These are phyloP conservation scores for Hemiprocne comata DNA, from an alignment of 2,113 vertebrate species.

Conservation along the genomic window DNA sequence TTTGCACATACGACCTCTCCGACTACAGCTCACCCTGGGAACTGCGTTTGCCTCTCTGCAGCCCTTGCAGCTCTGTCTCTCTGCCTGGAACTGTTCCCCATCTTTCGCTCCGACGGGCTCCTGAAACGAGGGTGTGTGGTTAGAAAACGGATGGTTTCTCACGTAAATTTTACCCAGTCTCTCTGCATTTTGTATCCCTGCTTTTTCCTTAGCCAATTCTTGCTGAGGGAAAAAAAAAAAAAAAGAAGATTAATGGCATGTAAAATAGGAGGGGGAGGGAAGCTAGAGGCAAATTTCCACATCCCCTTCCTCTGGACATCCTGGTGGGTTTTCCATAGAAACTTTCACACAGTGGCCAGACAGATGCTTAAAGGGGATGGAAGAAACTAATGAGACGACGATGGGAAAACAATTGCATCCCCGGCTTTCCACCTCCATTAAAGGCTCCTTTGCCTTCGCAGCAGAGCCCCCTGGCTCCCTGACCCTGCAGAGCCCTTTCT, in stretches of 20 bases:
- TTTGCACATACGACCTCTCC: neutral
- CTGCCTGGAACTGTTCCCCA: neutral
- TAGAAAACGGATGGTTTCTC: constrained; percentile 25
- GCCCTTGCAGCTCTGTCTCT: neutral
- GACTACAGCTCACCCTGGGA: neutral
- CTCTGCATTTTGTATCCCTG: neutral
- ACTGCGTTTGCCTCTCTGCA: neutral
- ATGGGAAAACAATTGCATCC: constrained; percentile 46
- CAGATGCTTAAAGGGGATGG: constrained; percentile 30
- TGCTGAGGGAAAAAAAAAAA: neutral
- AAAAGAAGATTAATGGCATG: constrained; percentile 25
- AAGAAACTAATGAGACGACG: constrained; percentile 51
- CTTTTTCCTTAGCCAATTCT: constrained; percentile 35
- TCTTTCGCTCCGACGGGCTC: neutral
- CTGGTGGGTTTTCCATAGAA: constrained; percentile 64
- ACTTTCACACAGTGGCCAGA: constrained; percentile 47
- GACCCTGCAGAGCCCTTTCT: neutral
- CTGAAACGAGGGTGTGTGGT: constrained; percentile 4
- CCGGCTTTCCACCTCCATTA: constrained; percentile 36
- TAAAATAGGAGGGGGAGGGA: neutral
- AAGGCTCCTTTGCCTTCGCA: constrained; percentile 18
- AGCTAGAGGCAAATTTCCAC: constrained; percentile 42
- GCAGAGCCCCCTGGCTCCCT: neutral
- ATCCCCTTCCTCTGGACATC: constrained; percentile 59
- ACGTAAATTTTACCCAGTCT: constrained; percentile 43